phyloP scores from a whole-genome alignment of 2,113 vertebrate species.

The Anhinga anhinga region DNA sequence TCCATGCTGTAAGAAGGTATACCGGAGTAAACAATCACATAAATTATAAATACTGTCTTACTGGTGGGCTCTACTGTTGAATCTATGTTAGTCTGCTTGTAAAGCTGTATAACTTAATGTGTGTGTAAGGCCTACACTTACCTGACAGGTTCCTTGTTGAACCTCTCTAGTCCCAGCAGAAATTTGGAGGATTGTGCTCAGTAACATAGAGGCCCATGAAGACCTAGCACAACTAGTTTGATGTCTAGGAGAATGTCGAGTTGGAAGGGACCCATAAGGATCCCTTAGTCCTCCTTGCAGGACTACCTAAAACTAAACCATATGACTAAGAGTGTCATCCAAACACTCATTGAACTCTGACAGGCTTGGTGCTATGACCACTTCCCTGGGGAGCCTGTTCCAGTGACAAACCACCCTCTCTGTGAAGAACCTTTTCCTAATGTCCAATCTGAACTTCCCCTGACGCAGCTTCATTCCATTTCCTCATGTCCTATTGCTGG shows the following conservation, averaged over 20 bases:
- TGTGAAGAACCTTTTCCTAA: neutral
- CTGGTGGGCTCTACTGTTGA: neutral
- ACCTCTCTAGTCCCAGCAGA: neutral
- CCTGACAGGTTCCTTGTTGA: neutral
- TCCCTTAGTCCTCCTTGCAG: neutral
- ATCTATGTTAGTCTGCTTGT: neutral
- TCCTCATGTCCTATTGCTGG: accelerated
- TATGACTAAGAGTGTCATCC: accelerated
- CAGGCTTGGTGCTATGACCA: neutral
- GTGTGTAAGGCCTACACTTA: neutral
- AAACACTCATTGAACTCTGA: neutral
- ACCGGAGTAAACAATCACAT: neutral
- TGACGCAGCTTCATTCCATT: neutral
- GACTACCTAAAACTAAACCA: neutral
- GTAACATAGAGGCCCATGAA: neutral
- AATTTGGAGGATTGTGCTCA: neutral
- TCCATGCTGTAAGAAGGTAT: neutral
- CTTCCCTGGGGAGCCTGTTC: neutral
- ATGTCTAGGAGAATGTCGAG: neutral
- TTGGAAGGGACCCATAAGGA: neutral
- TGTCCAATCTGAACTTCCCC: neutral
- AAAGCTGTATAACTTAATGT: neutral
- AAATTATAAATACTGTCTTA: neutral
- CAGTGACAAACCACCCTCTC: neutral
- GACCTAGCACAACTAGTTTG: neutral